A percentile compares a stretch with the other conserved stretches of the same genome.
These are phyloP conservation scores for Chorisops tibialis DNA, from an alignment of 2,888 invertebrate genomes.

Conservation along the genomic window DNA sequence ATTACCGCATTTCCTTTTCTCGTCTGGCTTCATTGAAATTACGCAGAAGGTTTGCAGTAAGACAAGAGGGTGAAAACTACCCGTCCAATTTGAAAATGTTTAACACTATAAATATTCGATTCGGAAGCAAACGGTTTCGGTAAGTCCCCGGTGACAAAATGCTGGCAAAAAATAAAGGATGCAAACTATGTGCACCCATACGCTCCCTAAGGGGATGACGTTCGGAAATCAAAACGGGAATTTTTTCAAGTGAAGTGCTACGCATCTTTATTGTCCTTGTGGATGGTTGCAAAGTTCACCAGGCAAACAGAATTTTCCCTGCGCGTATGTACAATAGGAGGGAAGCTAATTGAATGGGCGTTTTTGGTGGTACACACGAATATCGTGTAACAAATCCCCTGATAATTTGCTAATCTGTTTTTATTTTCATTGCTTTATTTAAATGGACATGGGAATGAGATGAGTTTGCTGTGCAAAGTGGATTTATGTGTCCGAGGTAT, in stretches of 20 bases:
- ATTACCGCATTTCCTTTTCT: slow-evolving; percentile 1
- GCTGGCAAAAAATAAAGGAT: neutral
- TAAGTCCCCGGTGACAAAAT: no score
- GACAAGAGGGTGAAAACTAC: slow-evolving; percentile 11
- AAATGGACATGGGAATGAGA: no score
- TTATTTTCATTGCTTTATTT: neutral
- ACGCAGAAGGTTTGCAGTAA: slow-evolving; percentile 5
- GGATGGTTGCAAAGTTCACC: no score
- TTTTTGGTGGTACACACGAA: slow-evolving; percentile 47
- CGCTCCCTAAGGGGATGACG: neutral
- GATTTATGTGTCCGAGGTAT: no score
- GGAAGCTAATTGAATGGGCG: slow-evolving; percentile 24
- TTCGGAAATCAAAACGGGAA: neutral
- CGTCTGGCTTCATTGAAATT: slow-evolving; percentile 20
- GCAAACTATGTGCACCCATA: neutral
- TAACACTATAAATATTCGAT: slow-evolving; percentile 20
- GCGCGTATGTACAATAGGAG: no score
- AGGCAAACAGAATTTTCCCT: neutral
- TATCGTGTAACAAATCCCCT: slow-evolving; percentile 51
- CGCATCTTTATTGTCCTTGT: no score
- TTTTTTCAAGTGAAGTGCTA: neutral
- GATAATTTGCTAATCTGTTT: slow-evolving; percentile 39
- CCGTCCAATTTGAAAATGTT: slow-evolving; percentile 16
- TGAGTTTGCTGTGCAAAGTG: no score
- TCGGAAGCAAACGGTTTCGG: neutral